Evolutionary conservation across 53 echinoderm and acorn worm genomes (phyloP).

Genomic region (Glandiceps talaboti): DNA sequence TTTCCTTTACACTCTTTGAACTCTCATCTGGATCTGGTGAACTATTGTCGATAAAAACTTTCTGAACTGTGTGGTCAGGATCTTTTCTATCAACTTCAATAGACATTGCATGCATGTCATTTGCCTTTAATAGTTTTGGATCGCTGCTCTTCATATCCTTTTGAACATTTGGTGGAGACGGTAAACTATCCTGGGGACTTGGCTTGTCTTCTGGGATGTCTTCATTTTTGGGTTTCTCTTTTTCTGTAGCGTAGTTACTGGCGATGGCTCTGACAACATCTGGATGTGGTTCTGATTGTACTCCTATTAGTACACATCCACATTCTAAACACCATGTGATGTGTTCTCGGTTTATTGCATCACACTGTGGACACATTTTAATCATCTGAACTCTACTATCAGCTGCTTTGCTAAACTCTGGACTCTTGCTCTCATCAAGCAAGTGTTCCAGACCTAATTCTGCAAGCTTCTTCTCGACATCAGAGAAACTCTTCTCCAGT

Average conservation of each 20-base stretch:
- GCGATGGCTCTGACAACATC: not conserved
- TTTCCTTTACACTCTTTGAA: not conserved
- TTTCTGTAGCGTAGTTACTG: not conserved
- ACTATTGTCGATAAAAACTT: too few species aligned
- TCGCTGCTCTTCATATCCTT: not conserved
- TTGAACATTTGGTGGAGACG: too few species aligned
- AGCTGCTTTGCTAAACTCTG: not conserved
- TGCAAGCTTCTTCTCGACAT: not conserved
- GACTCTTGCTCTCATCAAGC: not conserved
- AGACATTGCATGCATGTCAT: too few species aligned
- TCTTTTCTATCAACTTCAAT: not conserved
- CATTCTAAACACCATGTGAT: not conserved
- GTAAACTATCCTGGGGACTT: too few species aligned
- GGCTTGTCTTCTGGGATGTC: not conserved
- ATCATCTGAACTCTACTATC: not conserved
- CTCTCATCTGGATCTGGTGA: not conserved
- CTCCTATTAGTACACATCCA: not conserved
- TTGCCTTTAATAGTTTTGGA: too few species aligned
- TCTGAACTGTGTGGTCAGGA: not conserved
- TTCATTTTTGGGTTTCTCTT: not conserved
- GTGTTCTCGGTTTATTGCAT: not conserved
- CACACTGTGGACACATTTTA: not conserved
- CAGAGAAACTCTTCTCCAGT: not conserved
- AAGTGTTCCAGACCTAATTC: not conserved
- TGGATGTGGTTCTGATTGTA: not conserved